phyloP scores from a whole-genome alignment of 2,113 vertebrate species.

The Ammodytes marinus region DNA sequence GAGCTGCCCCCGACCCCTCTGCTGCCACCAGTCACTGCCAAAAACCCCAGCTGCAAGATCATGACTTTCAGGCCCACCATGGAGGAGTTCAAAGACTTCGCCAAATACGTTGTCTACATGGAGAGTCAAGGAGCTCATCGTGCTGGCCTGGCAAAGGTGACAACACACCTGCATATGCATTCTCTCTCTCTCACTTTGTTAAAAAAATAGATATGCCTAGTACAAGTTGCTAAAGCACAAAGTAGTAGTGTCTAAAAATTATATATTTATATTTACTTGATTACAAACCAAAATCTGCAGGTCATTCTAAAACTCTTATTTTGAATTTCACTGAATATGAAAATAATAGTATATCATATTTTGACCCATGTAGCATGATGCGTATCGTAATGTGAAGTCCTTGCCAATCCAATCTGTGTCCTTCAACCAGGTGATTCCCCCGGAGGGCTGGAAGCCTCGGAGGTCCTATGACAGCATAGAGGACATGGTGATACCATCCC shows the following conservation, averaged over 20 bases:
- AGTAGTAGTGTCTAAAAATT: not conserved
- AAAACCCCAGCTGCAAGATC: conserved; percentile 94
- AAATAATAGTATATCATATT: not conserved
- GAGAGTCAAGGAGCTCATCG: conserved; percentile 96
- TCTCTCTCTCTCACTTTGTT: not conserved
- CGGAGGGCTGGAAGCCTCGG: conserved; percentile 95
- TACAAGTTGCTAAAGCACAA: not conserved
- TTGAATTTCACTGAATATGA: conserved; percentile 1
- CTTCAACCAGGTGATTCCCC: conserved; percentile 82
- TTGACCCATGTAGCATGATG: too few species aligned
- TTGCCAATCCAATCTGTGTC: not conserved
- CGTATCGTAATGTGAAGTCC: too few species aligned
- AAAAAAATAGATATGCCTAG: not conserved
- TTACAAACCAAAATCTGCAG: not conserved
- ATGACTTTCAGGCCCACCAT: conserved; percentile 96
- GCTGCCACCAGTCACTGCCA: conserved; percentile 72
- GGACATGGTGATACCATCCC: conserved; percentile 95
- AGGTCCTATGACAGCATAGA: conserved; percentile 93
- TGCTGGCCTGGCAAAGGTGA: conserved; percentile 95
- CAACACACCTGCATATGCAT: not conserved
- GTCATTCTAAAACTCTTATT: not conserved
- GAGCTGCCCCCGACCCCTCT: not conserved
- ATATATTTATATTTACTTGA: not conserved
- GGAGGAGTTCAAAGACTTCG: conserved; percentile 96
- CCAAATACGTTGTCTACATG: conserved; percentile 93